Percentiles rank a stretch among this genome's conserved stretches.
Conservation (phyloP, 23 tunicate genomes). For the Botrylloides violaceus region DNA sequence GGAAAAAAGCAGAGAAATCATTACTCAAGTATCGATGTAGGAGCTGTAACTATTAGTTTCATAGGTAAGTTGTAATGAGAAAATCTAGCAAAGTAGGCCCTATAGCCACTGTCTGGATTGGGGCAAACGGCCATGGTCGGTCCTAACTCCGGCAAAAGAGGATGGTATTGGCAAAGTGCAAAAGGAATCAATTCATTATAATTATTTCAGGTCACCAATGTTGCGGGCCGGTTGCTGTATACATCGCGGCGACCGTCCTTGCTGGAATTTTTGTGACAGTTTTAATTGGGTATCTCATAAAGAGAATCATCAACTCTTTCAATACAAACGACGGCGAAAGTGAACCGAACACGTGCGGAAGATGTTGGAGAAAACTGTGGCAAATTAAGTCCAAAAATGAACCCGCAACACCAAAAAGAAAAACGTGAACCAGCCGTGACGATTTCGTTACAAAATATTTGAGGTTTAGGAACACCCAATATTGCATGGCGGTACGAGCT, state of each 20-base stretch:
- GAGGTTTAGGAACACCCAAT: too few relatives aligned
- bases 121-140: too few relatives aligned
- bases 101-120: too few relatives aligned
- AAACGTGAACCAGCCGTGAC: too few relatives aligned
- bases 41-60: conserved; percentile 63
- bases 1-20: conserved; percentile 33
- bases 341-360: background rate
- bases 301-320: conserved; percentile 1
- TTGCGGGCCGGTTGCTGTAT: conserved; percentile 71
- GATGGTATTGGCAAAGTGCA: background rate
- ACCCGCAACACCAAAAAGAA: too few relatives aligned
- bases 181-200: background rate
- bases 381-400: too few relatives aligned
- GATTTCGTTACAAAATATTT: too few relatives aligned
- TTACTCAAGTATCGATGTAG: conserved; percentile 28
- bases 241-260: conserved; percentile 53
- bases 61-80: conserved; percentile 83
- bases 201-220: conserved; percentile 50
- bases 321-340: background rate
- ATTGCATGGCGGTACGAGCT: too few relatives aligned
- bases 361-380: background rate
- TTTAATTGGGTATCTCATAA: conserved; percentile 14
- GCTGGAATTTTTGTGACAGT: conserved; percentile 42
- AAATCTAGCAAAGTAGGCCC: too few relatives aligned
- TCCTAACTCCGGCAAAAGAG: too few relatives aligned